These are phyloP conservation scores for Tichodroma muraria DNA, from an alignment of 2,113 vertebrate genomes.

Conservation along the genomic window DNA sequence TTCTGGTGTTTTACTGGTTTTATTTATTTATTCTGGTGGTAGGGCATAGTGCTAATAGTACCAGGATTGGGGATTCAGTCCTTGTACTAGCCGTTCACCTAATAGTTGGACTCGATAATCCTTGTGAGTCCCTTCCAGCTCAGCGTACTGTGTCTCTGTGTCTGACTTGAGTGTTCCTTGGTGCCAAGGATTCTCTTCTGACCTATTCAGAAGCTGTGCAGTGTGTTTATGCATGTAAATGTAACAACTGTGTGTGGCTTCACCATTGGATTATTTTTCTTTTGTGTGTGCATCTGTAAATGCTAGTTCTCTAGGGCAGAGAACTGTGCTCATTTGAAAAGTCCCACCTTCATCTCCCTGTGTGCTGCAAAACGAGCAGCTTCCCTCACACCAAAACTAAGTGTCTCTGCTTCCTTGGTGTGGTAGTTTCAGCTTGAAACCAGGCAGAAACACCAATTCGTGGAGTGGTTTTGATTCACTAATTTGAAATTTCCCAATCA, in stretches of 20 bases:
- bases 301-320: background rate
- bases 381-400: background rate
- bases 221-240: background rate
- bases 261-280: background rate
- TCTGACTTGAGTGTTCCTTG: background rate
- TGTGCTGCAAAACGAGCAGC: background rate
- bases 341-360: background rate
- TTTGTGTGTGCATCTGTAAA: background rate
- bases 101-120: fast-evolving
- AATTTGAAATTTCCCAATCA: no score
- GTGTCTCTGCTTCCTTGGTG: background rate
- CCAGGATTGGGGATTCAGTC: background rate
- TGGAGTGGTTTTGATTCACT: no score
- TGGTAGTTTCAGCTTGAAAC: no score
- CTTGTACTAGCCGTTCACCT: background rate
- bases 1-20: background rate
- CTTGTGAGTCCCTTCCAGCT: background rate
- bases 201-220: background rate
- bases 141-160: background rate
- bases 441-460: no score
- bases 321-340: background rate
- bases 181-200: background rate
- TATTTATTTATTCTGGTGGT: no score
- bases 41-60: background rate
- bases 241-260: background rate